Conservation (phyloP, 2,888 invertebrate species). For the Cataglyphis cursor region DNA sequence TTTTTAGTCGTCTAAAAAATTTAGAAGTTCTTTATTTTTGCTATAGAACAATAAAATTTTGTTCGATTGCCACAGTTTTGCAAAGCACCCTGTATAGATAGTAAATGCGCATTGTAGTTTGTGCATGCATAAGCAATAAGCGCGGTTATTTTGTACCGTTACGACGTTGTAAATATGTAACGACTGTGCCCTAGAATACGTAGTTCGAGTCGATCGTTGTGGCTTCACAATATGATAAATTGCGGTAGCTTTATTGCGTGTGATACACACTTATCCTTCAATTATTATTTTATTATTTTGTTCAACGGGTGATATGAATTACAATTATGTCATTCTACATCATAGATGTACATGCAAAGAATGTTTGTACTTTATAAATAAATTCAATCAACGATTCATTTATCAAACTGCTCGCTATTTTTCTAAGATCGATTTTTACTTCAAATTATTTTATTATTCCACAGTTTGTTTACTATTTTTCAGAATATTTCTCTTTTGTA, state of each 20-base stretch:
- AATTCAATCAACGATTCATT: background rate
- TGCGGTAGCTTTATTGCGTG: background rate
- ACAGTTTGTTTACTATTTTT: background rate
- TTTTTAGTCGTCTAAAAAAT: background rate
- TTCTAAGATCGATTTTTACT: background rate
- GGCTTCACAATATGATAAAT: conserved; percentile 2
- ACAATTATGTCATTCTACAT: background rate
- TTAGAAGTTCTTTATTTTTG: background rate
- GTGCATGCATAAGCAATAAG: conserved; percentile 30
- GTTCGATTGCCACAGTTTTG: background rate
- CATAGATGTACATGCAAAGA: background rate
- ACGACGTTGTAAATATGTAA: conserved; percentile 42
- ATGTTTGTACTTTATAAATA: background rate
- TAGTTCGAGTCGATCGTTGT: conserved; percentile 2
- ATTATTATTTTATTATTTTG: conserved; percentile 25
- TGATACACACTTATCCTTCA: background rate
- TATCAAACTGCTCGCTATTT: background rate
- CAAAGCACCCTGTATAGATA: conserved; percentile 5
- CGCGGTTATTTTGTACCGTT: conserved; percentile 37
- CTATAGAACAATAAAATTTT: background rate
- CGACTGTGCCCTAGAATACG: conserved; percentile 28
- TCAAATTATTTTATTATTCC: background rate
- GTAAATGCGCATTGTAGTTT: conserved; percentile 15
- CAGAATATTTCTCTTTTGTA: background rate
- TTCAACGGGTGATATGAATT: background rate